Evolutionary conservation across 2,888 invertebrate genomes (phyloP).

Genomic region (Heteromyza rotundicornis): DNA sequence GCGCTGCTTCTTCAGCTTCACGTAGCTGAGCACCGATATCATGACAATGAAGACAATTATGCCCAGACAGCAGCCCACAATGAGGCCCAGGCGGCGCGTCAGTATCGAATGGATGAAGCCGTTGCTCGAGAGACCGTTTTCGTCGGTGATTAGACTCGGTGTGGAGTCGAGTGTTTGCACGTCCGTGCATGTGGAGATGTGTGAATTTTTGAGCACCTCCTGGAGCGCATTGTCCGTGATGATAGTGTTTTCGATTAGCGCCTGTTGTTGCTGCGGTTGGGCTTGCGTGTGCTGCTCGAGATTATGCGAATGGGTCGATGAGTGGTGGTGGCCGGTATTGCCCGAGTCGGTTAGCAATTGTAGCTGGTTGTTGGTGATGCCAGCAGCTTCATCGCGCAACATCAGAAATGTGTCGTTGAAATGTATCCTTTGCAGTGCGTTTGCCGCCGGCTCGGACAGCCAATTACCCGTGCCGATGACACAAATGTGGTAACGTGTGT

Average conservation of each 20-base stretch:
- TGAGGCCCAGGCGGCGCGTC: conserved; percentile 80
- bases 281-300: conserved; percentile 24
- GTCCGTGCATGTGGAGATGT: conserved; percentile 78
- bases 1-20: conserved; percentile 84
- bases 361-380: conserved; percentile 10
- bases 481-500: conserved; percentile 84
- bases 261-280: conserved; percentile 40
- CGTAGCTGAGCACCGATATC: conserved; percentile 82
- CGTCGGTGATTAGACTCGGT: conserved; percentile 67
- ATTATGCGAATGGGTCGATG: conserved; percentile 20
- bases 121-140: conserved; percentile 69
- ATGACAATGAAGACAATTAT: conserved; percentile 84
- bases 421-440: conserved; percentile 56
- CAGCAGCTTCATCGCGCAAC: conserved; percentile 40
- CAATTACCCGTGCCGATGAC: conserved; percentile 86
- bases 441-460: conserved; percentile 63
- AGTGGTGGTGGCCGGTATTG: conserved; percentile 31
- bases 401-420: conserved; percentile 50
- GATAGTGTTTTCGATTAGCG: conserved; percentile 65
- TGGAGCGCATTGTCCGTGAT: conserved; percentile 66
- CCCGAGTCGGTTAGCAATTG: conserved; percentile 12
- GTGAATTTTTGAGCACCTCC: conserved; percentile 71
- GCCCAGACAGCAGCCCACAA: conserved; percentile 86
- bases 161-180: conserved; percentile 77
- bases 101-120: conserved; percentile 78